These are phyloP conservation scores for Albula glossodonta DNA, from an alignment of 2,113 vertebrate genomes.

Conservation along the genomic window DNA sequence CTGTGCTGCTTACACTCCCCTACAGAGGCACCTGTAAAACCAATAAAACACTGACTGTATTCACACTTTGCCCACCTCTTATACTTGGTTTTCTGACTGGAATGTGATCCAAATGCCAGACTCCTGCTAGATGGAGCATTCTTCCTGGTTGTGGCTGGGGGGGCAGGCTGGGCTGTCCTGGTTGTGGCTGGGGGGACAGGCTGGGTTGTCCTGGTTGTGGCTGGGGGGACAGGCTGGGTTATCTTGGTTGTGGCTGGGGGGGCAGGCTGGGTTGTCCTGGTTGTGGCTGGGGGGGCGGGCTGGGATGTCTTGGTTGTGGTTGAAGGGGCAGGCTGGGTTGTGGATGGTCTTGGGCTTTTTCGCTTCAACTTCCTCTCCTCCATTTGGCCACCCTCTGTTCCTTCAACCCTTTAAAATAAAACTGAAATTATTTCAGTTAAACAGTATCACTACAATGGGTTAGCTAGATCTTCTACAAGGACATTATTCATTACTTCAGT, in stretches of 20 bases:
- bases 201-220: slow-evolving; percentile 63
- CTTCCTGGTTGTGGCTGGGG: slow-evolving; percentile 72
- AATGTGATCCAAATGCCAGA: slow-evolving; percentile 73
- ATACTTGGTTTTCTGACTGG: slow-evolving; percentile 80
- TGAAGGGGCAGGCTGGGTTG: slow-evolving; percentile 69
- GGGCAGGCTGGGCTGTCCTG: slow-evolving; percentile 73
- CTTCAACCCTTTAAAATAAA: not conserved
- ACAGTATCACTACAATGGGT: not conserved
- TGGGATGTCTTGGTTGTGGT: slow-evolving; percentile 63
- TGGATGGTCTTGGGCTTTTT: slow-evolving; percentile 83
- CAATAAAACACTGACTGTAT: no score
- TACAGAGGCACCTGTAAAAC: no score
- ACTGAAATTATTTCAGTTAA: not conserved
- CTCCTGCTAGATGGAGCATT: slow-evolving; percentile 73
- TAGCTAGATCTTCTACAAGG: not conserved
- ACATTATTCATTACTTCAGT: not conserved
- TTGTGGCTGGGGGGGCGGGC: slow-evolving; percentile 63
- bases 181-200: slow-evolving; percentile 65
- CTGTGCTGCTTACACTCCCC: no score
- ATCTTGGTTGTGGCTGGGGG: slow-evolving; percentile 71
- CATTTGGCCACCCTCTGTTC: slow-evolving; percentile 67
- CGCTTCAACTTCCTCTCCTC: slow-evolving; percentile 91
- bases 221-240: slow-evolving; percentile 56
- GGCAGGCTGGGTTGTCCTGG: slow-evolving; percentile 63
- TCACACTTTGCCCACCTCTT: slow-evolving; percentile 71